Evolutionary conservation across 1,140 invertebrate species (phyloP).

Genomic region (Cyrtorhinus lividipennis): DNA sequence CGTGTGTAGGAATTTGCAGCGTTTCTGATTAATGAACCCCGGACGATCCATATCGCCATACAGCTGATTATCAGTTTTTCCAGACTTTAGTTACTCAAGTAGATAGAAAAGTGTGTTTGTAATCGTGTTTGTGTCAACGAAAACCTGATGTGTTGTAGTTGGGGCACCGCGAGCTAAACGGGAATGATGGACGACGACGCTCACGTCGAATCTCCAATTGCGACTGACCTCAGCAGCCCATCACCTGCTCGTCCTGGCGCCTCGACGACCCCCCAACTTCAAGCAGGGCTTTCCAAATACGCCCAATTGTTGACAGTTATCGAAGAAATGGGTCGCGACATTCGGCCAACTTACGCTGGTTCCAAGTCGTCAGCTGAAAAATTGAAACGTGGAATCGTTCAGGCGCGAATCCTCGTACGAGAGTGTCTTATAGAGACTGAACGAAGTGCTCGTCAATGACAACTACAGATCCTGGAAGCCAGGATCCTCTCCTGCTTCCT

Average conservation of each 20-base stretch:
- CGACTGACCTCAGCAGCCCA: not conserved
- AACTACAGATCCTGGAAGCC: not conserved
- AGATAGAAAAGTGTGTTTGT: too few species aligned
- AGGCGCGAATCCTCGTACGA: conserved; percentile 82
- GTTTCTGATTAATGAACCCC: too few species aligned
- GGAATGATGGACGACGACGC: not conserved
- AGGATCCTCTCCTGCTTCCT: not conserved
- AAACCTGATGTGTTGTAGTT: too few species aligned
- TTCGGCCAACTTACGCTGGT: conserved; percentile 91
- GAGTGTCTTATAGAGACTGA: conserved; percentile 95
- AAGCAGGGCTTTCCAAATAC: conserved; percentile 50
- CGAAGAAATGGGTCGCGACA: conserved; percentile 93
- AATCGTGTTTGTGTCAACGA: too few species aligned
- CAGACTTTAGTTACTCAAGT: too few species aligned
- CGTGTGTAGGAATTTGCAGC: too few species aligned
- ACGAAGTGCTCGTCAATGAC: conserved; percentile 68
- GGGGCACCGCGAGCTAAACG: too few species aligned
- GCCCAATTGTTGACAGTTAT: conserved; percentile 83
- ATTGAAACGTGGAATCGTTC: conserved; percentile 85
- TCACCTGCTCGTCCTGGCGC: not conserved
- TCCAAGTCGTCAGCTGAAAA: conserved; percentile 85
- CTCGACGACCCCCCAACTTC: conserved; percentile 20
- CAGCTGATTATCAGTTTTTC: too few species aligned
- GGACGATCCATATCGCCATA: too few species aligned
- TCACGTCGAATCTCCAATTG: not conserved